These are phyloP conservation scores for Ectropis crepuscularia DNA, from an alignment of 2,888 invertebrate genomes.

Conservation along the genomic window DNA sequence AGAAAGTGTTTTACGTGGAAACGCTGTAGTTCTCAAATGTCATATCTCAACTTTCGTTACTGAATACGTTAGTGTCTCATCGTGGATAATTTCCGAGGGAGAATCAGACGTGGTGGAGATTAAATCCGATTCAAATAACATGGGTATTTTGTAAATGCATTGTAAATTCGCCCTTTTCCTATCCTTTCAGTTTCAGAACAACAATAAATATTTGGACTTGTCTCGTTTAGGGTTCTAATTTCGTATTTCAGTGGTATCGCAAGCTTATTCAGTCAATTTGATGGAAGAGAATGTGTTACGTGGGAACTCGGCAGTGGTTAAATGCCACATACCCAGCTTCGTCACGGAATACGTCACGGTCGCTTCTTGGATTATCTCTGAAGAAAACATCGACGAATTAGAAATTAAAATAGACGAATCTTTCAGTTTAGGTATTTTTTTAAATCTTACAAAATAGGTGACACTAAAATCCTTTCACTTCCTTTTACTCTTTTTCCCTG, in stretches of 20 bases:
- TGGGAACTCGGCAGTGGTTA: constrained; percentile 95
- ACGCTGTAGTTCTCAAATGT: constrained; percentile 95
- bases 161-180: constrained; percentile 33
- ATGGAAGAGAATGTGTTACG: constrained; percentile 96
- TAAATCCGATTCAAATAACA: constrained; percentile 68
- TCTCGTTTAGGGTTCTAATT: constrained; percentile 4
- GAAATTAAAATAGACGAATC: constrained; percentile 72
- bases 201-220: background rate
- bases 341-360: constrained; percentile 95
- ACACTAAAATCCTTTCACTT: constrained; percentile 29
- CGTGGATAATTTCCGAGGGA: constrained; percentile 93
- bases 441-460: constrained; percentile 1
- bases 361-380: constrained; percentile 93
- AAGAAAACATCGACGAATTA: constrained; percentile 84
- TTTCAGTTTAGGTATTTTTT: constrained; percentile 66
- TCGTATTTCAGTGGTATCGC: constrained; percentile 92
- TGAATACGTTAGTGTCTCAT: constrained; percentile 94
- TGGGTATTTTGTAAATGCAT: constrained; percentile 61
- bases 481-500: constrained; percentile 33
- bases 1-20: constrained; percentile 95
- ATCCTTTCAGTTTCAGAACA: constrained; percentile 32
- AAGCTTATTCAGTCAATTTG: constrained; percentile 94
- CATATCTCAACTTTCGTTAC: constrained; percentile 97
- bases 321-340: constrained; percentile 97
- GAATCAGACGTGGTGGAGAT: constrained; percentile 78